Conservation (phyloP, 1,140 invertebrate species). For the Pogonomyrmex californicus region DNA sequence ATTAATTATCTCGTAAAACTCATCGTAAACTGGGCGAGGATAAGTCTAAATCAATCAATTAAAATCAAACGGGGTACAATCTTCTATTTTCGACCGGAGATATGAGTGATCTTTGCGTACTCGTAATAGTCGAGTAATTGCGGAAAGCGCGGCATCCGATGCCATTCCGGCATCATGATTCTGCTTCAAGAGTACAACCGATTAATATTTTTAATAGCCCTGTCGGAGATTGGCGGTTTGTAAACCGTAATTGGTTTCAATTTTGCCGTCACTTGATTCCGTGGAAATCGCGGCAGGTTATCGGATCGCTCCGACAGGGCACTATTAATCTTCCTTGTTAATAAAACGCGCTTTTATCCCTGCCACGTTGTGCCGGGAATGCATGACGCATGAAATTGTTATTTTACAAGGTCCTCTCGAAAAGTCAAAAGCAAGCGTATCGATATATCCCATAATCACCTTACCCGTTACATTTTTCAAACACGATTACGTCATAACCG, state of each 20-base stretch:
- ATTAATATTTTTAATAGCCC: slow-evolving; percentile 65
- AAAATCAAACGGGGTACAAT: slow-evolving; percentile 19
- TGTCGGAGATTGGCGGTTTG: slow-evolving; percentile 64
- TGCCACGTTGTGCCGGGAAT: slow-evolving; percentile 18
- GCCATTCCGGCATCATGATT: slow-evolving; percentile 33
- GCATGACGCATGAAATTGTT: slow-evolving; percentile 52
- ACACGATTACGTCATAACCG: not conserved
- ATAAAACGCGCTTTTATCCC: slow-evolving; percentile 62
- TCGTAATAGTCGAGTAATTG: slow-evolving; percentile 57
- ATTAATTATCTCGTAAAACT: slow-evolving; percentile 33
- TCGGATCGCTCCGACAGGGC: slow-evolving; percentile 47
- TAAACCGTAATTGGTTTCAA: slow-evolving; percentile 65
- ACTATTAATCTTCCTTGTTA: slow-evolving; percentile 65
- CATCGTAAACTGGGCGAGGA: not conserved
- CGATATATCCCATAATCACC: slow-evolving; percentile 15
- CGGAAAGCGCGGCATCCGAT: slow-evolving; percentile 47
- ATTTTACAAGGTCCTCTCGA: slow-evolving; percentile 30
- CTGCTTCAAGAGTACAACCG: slow-evolving; percentile 55
- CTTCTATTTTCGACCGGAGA: slow-evolving; percentile 29
- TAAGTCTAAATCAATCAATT: slow-evolving; percentile 44
- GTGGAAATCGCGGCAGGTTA: slow-evolving; percentile 54
- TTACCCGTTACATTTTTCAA: slow-evolving; percentile 27
- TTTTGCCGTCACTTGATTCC: slow-evolving; percentile 61
- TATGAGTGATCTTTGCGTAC: slow-evolving; percentile 47
- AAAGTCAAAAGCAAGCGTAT: slow-evolving; percentile 39